Percentiles rank a stretch among this genome's conserved stretches.
phyloP scores from a whole-genome alignment of 2,888 invertebrate species.

The Nephrotoma appendiculata region DNA sequence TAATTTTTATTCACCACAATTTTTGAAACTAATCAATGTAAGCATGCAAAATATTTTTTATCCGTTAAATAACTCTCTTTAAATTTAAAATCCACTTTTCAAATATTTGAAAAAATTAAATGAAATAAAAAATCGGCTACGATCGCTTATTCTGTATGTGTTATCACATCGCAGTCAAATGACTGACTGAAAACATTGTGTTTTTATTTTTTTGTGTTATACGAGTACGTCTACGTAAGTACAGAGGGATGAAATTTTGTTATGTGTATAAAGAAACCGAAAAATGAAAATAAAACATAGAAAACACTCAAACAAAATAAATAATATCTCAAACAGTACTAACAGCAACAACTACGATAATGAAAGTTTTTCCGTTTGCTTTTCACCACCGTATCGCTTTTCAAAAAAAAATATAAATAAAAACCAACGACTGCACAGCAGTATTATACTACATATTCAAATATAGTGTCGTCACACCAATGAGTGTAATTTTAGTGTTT shows the following conservation, averaged over 20 bases:
- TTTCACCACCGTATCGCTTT: not conserved
- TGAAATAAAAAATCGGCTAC: not conserved
- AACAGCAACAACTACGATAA: not conserved
- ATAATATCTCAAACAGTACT: not conserved
- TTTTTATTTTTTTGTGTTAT: not conserved
- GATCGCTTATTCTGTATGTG: not conserved
- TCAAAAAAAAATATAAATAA: not conserved
- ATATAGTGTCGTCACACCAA: not conserved
- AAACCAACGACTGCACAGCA: not conserved
- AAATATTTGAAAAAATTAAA: not conserved
- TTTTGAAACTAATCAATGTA: not conserved
- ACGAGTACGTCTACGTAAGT: not conserved
- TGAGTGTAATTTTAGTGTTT: not conserved
- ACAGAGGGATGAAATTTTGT: not conserved
- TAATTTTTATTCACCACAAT: too few relatives aligned
- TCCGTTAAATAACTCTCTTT: not conserved
- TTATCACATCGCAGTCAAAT: not conserved
- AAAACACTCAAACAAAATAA: not conserved
- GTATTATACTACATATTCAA: not conserved
- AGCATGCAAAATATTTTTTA: not conserved
- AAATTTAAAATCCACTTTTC: not conserved
- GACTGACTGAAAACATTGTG: not conserved
- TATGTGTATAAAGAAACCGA: not conserved
- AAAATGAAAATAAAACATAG: not conserved
- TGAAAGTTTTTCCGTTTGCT: not conserved